phyloP scores from a whole-genome alignment of 2,888 invertebrate species.

The Melanargia galathea region DNA sequence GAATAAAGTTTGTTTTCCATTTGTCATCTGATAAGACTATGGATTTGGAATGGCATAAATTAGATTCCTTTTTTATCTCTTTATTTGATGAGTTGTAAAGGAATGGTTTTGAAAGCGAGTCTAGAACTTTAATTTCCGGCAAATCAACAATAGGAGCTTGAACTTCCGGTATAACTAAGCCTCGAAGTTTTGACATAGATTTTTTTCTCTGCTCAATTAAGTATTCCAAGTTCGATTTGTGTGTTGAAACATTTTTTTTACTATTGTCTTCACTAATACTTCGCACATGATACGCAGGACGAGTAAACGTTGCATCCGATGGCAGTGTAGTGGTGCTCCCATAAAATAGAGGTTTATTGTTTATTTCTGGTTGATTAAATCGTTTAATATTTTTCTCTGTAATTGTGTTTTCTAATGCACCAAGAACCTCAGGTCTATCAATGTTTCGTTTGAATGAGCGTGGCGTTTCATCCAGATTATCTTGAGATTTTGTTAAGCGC shows the following conservation, averaged over 20 bases:
- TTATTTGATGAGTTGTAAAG: constrained; percentile 65
- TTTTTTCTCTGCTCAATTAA: constrained; percentile 91
- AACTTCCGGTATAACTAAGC: constrained; percentile 93
- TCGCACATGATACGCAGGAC: constrained; percentile 65
- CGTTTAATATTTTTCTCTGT: constrained; percentile 50
- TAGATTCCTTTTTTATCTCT: constrained; percentile 56
- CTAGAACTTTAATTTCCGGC: constrained; percentile 91
- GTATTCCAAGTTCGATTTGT: constrained; percentile 86
- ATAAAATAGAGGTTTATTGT: constrained; percentile 71
- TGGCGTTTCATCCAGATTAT: constrained; percentile 79
- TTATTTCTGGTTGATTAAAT: constrained; percentile 46
- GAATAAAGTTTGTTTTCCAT: constrained; percentile 70
- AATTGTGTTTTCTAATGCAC: constrained; percentile 71
- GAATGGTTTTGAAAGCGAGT: constrained; percentile 77
- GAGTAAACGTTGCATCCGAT: constrained; percentile 60
- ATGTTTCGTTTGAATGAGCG: constrained; percentile 62
- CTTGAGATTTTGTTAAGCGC: constrained; percentile 75
- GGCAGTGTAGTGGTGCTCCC: constrained; percentile 72
- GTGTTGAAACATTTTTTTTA: constrained; percentile 66
- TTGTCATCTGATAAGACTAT: constrained; percentile 64
- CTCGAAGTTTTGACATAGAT: constrained; percentile 91
- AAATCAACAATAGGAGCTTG: constrained; percentile 86
- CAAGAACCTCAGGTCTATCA: constrained; percentile 77
- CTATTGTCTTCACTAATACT: constrained; percentile 73
- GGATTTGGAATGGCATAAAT: constrained; percentile 58